Percentiles rank a stretch among this genome's conserved stretches.
Evolutionary conservation across 2,888 invertebrate species (phyloP).

Genomic region (Brassicogethes aeneus): DNA sequence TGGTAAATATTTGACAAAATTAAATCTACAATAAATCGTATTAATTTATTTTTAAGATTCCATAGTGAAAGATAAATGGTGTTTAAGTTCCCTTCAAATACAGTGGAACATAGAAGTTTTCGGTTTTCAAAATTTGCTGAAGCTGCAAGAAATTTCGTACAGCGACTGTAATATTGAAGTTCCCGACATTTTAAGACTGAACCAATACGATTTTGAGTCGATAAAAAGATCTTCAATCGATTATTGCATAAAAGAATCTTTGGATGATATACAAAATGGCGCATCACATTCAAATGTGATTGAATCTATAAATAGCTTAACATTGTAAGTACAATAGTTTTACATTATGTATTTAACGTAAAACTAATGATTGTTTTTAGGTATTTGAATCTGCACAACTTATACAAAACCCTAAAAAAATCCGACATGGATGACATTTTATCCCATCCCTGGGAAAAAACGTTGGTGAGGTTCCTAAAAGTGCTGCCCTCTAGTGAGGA

Average conservation of each 20-base stretch:
- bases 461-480: conserved; percentile 51
- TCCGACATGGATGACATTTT: neutral
- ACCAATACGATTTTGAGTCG: conserved; percentile 41
- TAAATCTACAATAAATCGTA: neutral
- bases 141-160: conserved; percentile 25
- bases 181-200: conserved; percentile 30
- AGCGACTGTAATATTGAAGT: conserved; percentile 24
- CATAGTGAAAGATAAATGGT: conserved; percentile 30
- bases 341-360: conserved; percentile 3
- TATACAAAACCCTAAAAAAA: no score
- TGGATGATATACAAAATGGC: conserved; percentile 54
- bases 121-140: conserved; percentile 33
- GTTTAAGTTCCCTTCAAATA: conserved; percentile 36
- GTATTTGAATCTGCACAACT: no score
- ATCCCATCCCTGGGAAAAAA: conserved; percentile 46
- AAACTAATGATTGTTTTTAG: neutral
- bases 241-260: conserved; percentile 44
- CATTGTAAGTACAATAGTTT: conserved; percentile 43
- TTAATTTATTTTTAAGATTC: conserved; percentile 14
- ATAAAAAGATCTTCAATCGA: conserved; percentile 47
- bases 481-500: conserved; percentile 56
- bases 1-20: neutral
- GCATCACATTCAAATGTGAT: conserved; percentile 51
- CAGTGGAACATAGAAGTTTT: conserved; percentile 41
- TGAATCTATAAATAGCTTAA: conserved; percentile 47